A percentile compares a stretch with the other conserved stretches of the same genome.
phyloP scores from a whole-genome alignment of 2,888 invertebrate species.

The Oscheius sp. region DNA sequence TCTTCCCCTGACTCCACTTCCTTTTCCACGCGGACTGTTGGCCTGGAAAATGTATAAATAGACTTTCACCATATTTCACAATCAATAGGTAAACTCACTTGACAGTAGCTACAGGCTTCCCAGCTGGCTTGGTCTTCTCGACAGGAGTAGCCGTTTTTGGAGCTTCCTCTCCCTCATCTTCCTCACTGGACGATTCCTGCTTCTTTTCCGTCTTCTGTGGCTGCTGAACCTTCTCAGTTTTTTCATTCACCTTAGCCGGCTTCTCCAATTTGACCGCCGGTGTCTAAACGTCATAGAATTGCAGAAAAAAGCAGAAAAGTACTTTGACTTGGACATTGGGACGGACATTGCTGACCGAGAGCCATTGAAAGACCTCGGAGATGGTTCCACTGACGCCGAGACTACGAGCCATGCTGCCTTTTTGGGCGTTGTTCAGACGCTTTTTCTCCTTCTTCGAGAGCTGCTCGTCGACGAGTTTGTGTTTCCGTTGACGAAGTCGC shows the following conservation, averaged over 20 bases:
- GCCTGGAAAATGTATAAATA: constrained; percentile 3
- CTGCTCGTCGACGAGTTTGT: constrained; percentile 57
- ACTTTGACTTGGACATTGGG: constrained; percentile 43
- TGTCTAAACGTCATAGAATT: neutral
- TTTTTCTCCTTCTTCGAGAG: constrained; percentile 55
- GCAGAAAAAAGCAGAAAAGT: too few species aligned
- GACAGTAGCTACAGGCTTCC: constrained; percentile 31
- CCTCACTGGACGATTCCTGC: constrained; percentile 26
- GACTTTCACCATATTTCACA: too few species aligned
- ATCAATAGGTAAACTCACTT: constrained; percentile 17
- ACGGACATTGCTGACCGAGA: constrained; percentile 40
- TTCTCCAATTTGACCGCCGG: constrained; percentile 30
- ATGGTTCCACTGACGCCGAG: constrained; percentile 57
- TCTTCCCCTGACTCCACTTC: constrained; percentile 16
- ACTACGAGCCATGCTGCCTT: constrained; percentile 54
- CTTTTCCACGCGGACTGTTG: constrained; percentile 27
- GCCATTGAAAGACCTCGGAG: constrained; percentile 53
- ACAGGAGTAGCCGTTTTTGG: constrained; percentile 6
- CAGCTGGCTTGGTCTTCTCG: neutral
- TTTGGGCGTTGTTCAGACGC: constrained; percentile 45
- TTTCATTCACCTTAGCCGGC: constrained; percentile 24
- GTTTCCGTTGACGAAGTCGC: constrained; percentile 55
- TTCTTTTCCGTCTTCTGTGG: constrained; percentile 29
- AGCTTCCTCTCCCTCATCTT: constrained; percentile 29
- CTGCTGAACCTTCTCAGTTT: constrained; percentile 19